phyloP scores from a whole-genome alignment of 2,888 invertebrate genomes.

The Odontocerum albicorne region DNA sequence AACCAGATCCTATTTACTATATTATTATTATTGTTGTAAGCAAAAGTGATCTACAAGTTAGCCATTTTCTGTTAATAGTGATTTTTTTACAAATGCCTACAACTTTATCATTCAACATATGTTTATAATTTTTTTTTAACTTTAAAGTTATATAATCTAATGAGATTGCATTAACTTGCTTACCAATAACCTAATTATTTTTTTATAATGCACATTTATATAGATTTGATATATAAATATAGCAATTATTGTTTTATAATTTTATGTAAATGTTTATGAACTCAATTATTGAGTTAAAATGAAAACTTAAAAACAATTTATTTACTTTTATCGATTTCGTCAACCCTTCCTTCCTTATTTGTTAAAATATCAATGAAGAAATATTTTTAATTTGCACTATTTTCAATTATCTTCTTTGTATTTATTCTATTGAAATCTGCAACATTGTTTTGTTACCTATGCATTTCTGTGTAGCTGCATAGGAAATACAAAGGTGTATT shows the following conservation, averaged over 20 bases:
- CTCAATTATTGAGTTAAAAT: conserved; percentile 23
- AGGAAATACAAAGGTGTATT: too few species aligned
- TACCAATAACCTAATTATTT: conserved; percentile 26
- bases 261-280: conserved; percentile 25
- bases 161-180: conserved; percentile 19
- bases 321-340: too few species aligned
- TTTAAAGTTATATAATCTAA: conserved; percentile 11
- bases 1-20: conserved; percentile 25
- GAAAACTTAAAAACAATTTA: conserved; percentile 21
- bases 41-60: conserved; percentile 30
- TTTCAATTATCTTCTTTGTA: too few species aligned
- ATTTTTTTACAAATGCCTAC: conserved; percentile 15
- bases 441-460: too few species aligned
- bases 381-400: too few species aligned
- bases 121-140: conserved; percentile 6
- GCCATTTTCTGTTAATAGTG: conserved; percentile 28
- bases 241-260: conserved; percentile 25
- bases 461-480: too few species aligned
- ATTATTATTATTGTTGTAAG: conserved; percentile 24
- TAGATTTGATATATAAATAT: conserved; percentile 10
- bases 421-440: too few species aligned
- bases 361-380: too few species aligned
- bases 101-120: conserved; percentile 7
- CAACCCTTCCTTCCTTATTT: too few species aligned
- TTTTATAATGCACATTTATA: conserved; percentile 19